Percentiles rank a stretch among this genome's conserved stretches.
phyloP scores from a whole-genome alignment of 2,113 vertebrate genomes.

The Gymnorhina tibicen region DNA sequence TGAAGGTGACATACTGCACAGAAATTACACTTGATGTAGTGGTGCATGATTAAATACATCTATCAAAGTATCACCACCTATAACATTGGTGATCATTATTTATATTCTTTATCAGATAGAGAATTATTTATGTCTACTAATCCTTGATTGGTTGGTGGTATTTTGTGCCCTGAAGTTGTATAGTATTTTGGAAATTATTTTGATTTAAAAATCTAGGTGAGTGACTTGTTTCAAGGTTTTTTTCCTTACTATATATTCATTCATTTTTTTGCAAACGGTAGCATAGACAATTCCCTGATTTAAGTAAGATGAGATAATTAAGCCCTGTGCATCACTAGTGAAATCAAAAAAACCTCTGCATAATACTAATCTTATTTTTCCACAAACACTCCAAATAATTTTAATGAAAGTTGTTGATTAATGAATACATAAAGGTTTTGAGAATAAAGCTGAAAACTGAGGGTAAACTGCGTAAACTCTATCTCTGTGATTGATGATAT shows the following conservation, averaged over 20 bases:
- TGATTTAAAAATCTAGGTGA: background rate
- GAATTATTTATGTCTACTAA: background rate
- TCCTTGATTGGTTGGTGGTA: background rate
- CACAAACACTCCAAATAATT: background rate
- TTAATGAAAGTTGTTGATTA: background rate
- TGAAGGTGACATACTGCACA: background rate
- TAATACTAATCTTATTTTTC: background rate
- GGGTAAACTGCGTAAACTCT: background rate
- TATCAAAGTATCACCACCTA: background rate
- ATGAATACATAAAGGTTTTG: background rate
- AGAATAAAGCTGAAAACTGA: background rate
- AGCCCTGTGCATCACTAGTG: background rate
- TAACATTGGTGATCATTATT: background rate
- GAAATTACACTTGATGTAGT: background rate
- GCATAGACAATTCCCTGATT: background rate
- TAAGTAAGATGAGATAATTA: background rate
- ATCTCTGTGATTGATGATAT: background rate
- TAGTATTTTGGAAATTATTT: background rate
- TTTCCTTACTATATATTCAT: background rate
- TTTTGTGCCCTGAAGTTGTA: background rate
- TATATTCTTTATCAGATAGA: background rate
- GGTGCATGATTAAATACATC: background rate
- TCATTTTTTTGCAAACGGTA: background rate
- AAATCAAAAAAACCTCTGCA: accelerated
- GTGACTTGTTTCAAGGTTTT: background rate